These are phyloP conservation scores for Passer montanus DNA, from an alignment of 2,113 vertebrate species.

Conservation along the genomic window DNA sequence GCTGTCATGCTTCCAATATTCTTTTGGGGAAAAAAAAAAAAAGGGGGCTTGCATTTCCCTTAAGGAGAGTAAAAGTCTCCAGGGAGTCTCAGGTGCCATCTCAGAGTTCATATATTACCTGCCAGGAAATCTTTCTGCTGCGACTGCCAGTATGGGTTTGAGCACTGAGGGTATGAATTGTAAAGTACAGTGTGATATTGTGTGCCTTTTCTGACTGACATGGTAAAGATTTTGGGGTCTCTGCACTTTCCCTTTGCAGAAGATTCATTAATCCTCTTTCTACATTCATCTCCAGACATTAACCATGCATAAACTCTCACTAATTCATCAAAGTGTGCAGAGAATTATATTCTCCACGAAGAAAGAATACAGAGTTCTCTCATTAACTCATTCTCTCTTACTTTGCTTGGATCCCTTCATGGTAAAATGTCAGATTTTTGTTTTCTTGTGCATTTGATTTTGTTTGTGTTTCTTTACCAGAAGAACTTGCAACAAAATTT, in stretches of 20 bases:
- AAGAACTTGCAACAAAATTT: background rate
- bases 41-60: background rate
- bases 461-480: conserved; percentile 34
- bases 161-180: background rate
- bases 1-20: background rate
- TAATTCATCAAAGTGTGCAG: background rate
- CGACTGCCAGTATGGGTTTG: background rate
- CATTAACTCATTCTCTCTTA: background rate
- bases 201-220: background rate
- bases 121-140: background rate
- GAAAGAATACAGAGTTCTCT: background rate
- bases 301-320: background rate
- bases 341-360: background rate
- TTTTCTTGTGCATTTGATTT: background rate
- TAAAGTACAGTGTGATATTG: background rate
- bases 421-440: background rate
- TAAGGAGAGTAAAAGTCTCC: background rate
- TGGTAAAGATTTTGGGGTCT: background rate
- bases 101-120: background rate
- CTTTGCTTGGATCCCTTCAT: background rate
- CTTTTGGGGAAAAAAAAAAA: background rate
- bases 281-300: background rate
- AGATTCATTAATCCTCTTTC: background rate
- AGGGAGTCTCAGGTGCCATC: background rate
- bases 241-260: background rate